Percentiles rank a stretch among this genome's conserved stretches.
These are phyloP conservation scores for Diplogasteroides magnus DNA, from an alignment of 1,140 invertebrate species.

Conservation along the genomic window DNA sequence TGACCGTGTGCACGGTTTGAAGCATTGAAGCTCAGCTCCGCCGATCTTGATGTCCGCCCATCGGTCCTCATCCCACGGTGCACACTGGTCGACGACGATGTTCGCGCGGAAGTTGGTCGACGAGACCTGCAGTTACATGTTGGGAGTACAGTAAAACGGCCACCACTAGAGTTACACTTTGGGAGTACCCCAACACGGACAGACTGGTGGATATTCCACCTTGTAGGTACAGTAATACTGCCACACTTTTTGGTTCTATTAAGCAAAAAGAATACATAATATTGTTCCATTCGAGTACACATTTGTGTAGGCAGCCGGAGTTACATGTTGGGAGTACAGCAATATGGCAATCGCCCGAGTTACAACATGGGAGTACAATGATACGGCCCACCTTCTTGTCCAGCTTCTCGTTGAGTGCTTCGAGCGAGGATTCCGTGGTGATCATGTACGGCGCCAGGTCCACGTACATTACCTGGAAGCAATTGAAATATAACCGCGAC, in stretches of 20 bases:
- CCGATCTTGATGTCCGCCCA: constrained; percentile 40
- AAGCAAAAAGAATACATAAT: too few relatives aligned
- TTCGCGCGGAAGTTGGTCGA: constrained; percentile 53
- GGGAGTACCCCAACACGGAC: too few relatives aligned
- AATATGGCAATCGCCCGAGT: too few relatives aligned
- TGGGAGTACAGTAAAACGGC: neutral
- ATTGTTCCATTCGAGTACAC: too few relatives aligned
- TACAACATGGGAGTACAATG: too few relatives aligned
- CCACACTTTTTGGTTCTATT: too few relatives aligned
- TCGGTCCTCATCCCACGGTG: constrained; percentile 48
- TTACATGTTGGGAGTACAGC: neutral
- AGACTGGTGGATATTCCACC: too few relatives aligned
- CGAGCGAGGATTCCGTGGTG: constrained; percentile 3
- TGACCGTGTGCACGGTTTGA: constrained; percentile 40
- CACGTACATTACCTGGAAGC: constrained; percentile 7
- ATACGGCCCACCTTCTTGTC: neutral
- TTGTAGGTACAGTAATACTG: too few relatives aligned
- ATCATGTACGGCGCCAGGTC: constrained; percentile 12
- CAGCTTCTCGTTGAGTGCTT: constrained; percentile 9
- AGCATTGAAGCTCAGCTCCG: constrained; percentile 29
- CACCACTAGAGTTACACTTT: neutral
- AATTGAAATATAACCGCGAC: neutral
- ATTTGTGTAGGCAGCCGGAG: too few relatives aligned
- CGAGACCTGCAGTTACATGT: constrained; percentile 3
- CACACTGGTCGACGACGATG: constrained; percentile 46